Conservation (phyloP, 92 coral and sea anemone genomes). For the Bergia sp. region DNA sequence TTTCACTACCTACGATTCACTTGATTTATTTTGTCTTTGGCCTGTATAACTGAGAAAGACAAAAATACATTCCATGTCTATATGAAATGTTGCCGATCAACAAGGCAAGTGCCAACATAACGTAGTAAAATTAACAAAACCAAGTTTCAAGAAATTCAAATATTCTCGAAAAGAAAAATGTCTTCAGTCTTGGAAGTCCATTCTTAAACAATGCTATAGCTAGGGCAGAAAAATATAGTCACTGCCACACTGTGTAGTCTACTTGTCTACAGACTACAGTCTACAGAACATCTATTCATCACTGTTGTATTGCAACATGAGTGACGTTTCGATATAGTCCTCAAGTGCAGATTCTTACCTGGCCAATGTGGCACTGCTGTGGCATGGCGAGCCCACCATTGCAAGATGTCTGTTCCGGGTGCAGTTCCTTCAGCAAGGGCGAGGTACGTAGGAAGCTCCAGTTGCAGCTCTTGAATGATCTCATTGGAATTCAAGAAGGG, state of each 20-base stretch:
- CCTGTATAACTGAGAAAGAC: slow-evolving; percentile 15
- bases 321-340: slow-evolving; percentile 60
- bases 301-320: slow-evolving; percentile 57
- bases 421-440: slow-evolving; percentile 29
- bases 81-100: not conserved
- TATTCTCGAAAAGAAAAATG: slow-evolving; percentile 33
- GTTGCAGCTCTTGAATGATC: slow-evolving; percentile 31
- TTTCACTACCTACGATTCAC: slow-evolving; percentile 14
- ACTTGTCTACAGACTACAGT: too few species aligned
- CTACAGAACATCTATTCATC: slow-evolving; percentile 19
- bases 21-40: slow-evolving; percentile 13
- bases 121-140: slow-evolving; percentile 2
- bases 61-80: slow-evolving; percentile 24
- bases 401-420: slow-evolving; percentile 22
- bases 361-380: slow-evolving; percentile 28
- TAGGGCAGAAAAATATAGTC: slow-evolving; percentile 6
- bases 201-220: slow-evolving; percentile 40
- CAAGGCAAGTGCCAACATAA: slow-evolving; percentile 16
- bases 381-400: slow-evolving; percentile 41
- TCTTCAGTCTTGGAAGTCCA: slow-evolving; percentile 26
- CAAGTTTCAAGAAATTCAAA: slow-evolving; percentile 19
- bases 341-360: slow-evolving; percentile 55
- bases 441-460: slow-evolving; percentile 47
- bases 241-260: not conserved
- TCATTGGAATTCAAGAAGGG: slow-evolving; percentile 43